These are phyloP conservation scores for Drosophila acutilabella DNA, from an alignment of 2,888 invertebrate species.

Conservation along the genomic window DNA sequence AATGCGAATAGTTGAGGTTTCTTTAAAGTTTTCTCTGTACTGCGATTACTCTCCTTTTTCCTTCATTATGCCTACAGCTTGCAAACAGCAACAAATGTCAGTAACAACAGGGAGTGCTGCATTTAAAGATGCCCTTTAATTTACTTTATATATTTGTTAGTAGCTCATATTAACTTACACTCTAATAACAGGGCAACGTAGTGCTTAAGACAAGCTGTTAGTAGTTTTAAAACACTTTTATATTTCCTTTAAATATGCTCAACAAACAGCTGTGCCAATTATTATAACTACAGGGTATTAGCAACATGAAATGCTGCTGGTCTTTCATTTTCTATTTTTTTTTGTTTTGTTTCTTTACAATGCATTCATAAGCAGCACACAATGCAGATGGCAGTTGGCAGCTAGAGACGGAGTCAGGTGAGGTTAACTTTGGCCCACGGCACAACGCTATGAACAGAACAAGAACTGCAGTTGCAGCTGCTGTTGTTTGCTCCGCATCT, in stretches of 20 bases:
- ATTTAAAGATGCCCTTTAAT: not conserved
- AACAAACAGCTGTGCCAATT: constrained; percentile 1
- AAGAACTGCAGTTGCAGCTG: constrained; percentile 2
- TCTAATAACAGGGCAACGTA: not conserved
- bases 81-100: too few species aligned
- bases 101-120: not conserved
- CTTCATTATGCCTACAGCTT: not conserved
- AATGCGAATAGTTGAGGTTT: not conserved
- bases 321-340: not conserved
- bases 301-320: constrained; percentile 30
- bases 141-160: not conserved
- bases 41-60: not conserved
- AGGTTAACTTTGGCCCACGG: constrained; percentile 36
- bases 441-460: not conserved
- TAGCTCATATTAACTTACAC: too few species aligned
- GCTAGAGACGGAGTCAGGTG: constrained; percentile 23
- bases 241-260: not conserved
- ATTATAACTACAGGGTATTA: constrained; percentile 24
- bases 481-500: constrained; percentile 6
- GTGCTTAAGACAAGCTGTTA: not conserved
- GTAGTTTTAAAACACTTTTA: too few species aligned
- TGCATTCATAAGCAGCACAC: constrained; percentile 53
- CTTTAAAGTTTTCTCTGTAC: not conserved
- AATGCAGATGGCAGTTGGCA: constrained; percentile 24
- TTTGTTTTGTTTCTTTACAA: constrained; percentile 24